A percentile compares a stretch with the other conserved stretches of the same genome.
phyloP scores from a whole-genome alignment of 2,113 vertebrate species.

The Rostratula benghalensis region DNA sequence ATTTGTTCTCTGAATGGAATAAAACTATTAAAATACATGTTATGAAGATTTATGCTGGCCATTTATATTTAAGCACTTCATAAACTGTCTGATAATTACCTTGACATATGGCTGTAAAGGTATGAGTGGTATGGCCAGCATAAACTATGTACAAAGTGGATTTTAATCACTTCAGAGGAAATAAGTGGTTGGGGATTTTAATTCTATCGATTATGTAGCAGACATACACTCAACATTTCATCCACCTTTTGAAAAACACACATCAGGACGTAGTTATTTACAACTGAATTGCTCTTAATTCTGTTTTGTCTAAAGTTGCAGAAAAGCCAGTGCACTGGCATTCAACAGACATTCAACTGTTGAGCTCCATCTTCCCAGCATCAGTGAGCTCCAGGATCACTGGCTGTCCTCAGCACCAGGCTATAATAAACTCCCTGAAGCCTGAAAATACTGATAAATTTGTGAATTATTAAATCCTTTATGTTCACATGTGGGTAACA shows the following conservation, averaged over 20 bases:
- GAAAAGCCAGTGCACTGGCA: not conserved
- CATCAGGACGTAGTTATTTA: not conserved
- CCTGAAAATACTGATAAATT: not conserved
- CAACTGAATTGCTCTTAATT: not conserved
- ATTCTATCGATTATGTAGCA: conserved; percentile 34
- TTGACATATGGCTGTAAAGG: conserved; percentile 8
- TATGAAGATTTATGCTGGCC: conserved; percentile 23
- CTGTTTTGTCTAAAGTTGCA: not conserved
- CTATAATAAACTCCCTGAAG: not conserved
- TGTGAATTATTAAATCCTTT: not conserved
- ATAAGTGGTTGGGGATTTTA: conserved; percentile 44
- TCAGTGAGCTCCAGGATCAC: not conserved
- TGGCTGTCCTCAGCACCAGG: not conserved
- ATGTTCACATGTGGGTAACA: not conserved
- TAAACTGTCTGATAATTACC: conserved; percentile 46
- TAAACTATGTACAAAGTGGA: not conserved
- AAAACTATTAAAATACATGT: not conserved
- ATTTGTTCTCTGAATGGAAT: not conserved
- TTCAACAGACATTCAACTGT: not conserved
- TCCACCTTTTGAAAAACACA: not conserved
- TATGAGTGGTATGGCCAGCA: not conserved
- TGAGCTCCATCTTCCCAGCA: not conserved
- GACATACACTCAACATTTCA: conserved; percentile 8
- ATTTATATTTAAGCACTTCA: conserved; percentile 35
- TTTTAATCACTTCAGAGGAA: conserved; percentile 57